These are phyloP conservation scores for Oenanthe melanoleuca DNA, from an alignment of 2,113 vertebrate species.

Conservation along the genomic window DNA sequence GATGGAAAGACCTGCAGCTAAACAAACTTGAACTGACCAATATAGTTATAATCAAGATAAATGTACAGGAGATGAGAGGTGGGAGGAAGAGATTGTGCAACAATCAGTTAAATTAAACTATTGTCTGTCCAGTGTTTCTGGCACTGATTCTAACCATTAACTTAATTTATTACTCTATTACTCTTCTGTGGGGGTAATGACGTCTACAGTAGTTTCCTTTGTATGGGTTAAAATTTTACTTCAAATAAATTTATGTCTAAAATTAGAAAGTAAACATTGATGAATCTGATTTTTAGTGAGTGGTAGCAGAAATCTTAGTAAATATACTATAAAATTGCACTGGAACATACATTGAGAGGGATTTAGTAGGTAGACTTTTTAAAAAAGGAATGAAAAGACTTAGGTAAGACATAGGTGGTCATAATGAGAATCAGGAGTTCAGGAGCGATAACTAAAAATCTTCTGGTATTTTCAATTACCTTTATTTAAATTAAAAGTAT, in stretches of 20 bases:
- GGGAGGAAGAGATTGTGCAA: not conserved
- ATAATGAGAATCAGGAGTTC: not conserved
- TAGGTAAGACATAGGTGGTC: not conserved
- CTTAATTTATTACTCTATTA: not conserved
- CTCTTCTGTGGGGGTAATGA: not conserved
- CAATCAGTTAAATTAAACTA: not conserved
- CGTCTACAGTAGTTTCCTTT: not conserved
- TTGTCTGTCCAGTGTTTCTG: not conserved
- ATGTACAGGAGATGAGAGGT: not conserved
- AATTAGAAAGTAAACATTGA: not conserved
- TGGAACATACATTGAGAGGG: not conserved
- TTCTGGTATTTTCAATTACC: not conserved
- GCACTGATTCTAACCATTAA: not conserved
- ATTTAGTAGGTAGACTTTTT: not conserved
- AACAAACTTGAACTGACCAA: not conserved
- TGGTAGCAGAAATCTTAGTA: not conserved
- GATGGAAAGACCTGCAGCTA: not conserved
- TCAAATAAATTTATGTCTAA: not conserved
- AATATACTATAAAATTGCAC: not conserved
- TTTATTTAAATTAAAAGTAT: not conserved
- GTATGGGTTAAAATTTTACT: not conserved
- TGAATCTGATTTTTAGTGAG: not conserved
- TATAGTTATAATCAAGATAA: conserved; percentile 14
- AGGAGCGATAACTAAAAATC: not conserved
- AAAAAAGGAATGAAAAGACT: not conserved